These are phyloP conservation scores for Probosciger aterrimus DNA, from an alignment of 2,113 vertebrate species.

Conservation along the genomic window DNA sequence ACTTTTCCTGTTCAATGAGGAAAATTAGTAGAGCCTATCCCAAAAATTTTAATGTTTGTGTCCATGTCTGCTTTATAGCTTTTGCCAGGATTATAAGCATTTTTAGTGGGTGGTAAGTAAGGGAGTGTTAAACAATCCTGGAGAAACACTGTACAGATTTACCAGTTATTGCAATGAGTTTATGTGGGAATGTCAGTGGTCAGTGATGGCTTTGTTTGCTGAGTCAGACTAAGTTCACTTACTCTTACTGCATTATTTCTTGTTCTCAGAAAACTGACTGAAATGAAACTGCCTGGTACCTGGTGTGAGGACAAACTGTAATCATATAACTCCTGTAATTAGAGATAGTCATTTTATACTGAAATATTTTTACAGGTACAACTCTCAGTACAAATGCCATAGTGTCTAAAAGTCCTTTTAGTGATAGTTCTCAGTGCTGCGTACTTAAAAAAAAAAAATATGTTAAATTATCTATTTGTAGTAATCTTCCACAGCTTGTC, in stretches of 20 bases:
- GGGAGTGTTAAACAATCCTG: neutral
- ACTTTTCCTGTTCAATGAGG: neutral
- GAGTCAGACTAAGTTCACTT: neutral
- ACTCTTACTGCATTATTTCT: neutral
- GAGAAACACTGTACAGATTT: neutral
- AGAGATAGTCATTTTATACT: neutral
- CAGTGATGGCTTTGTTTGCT: neutral
- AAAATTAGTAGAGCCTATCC: neutral
- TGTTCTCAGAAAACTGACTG: neutral
- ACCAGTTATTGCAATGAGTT: neutral
- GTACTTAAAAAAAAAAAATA: neutral
- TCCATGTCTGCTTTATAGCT: neutral
- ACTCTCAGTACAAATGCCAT: neutral
- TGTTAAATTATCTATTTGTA: neutral
- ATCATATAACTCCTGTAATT: neutral
- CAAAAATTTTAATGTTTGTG: neutral
- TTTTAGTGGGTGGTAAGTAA: neutral
- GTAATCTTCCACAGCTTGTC: neutral
- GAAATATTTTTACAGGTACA: neutral
- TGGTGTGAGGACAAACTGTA: neutral
- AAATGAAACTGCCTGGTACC: neutral
- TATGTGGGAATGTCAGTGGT: neutral
- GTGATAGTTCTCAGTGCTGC: neutral
- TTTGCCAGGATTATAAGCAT: neutral
- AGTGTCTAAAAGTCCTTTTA: neutral